Base-by-base conservation (phyloP, 1,140 invertebrate species). In the Diabrotica virgifera region DNA sequence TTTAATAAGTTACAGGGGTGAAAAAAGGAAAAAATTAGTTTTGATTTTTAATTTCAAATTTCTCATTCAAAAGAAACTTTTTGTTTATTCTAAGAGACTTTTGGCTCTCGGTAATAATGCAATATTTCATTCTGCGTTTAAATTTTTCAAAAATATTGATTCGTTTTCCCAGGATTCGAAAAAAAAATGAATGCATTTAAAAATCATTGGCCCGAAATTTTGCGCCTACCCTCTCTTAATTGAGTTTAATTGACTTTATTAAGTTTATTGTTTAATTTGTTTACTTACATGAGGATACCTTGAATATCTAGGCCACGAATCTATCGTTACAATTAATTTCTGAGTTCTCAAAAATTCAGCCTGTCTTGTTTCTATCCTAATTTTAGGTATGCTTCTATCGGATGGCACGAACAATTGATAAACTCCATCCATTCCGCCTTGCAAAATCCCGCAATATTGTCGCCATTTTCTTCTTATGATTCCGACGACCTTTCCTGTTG, bases 401-500 rank as follows among this genome's bases (percentile, higher is more conserved):
- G 94, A 90, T 35, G 95, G 94, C 8, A 95, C 85, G 81, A 98
- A 97, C 4, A 97, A 79, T 77, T 96, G 94, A 54, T 87, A 84
- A 0, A 84, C 81, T 0, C 85, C 81, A 82, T 90, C 89, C 11
- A 95, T 81, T 9, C 86, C 82, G 78, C 88, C 93, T 14, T 87
- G 87, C 56, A 99, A 80, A 71, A 98, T 96, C 36, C 97, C 97
- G 84, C 97, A 99, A 79, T 96, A 97, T 70, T 95, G 94, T 37
- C 95, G 82, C 96, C 96, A 99, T 77, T 98, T 99, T 68, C 97
- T 85, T 66, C 91, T 88, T 54, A 99, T 93, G 67, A 99, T 97
- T 12, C 95, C 96, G 55, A 99, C 95, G 65, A 99, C 87, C 76
- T 85, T 85, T 0, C 92, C 97, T 6, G 93, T 97, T 13, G 92